Percentiles rank a stretch among this genome's conserved stretches.
Evolutionary conservation across 2,797 vertebrate genomes (phyloP).

Genomic region (Propithecus perrieri): DNA sequence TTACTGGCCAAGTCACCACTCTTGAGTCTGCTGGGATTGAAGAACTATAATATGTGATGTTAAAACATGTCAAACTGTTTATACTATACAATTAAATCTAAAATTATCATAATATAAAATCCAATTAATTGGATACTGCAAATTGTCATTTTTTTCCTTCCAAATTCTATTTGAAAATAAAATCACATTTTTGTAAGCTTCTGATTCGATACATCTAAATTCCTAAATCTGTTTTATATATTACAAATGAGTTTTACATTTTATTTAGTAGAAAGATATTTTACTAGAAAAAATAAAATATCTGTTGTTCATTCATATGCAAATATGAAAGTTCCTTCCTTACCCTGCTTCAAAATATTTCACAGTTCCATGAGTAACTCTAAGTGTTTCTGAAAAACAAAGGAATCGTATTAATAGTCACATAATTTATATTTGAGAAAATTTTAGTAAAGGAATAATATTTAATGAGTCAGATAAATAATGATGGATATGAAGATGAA

Average conservation of each 20-base stretch:
- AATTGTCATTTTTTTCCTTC: neutral
- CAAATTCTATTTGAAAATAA: neutral
- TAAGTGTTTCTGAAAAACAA: constrained; percentile 63
- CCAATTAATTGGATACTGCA: neutral
- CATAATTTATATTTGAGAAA: constrained; percentile 40
- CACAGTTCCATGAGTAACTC: constrained; percentile 36
- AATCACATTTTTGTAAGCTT: neutral
- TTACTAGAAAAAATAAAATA: neutral
- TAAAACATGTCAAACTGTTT: neutral
- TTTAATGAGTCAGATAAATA: constrained; percentile 29
- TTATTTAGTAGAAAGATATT: neutral
- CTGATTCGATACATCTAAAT: neutral
- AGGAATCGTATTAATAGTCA: constrained; percentile 51
- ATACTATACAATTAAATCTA: neutral
- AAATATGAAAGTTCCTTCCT: neutral
- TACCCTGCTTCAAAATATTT: constrained; percentile 59
- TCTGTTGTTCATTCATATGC: neutral
- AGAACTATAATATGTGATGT: neutral
- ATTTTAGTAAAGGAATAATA: constrained; percentile 29
- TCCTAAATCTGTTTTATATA: neutral
- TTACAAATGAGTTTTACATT: neutral
- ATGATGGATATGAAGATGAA: neutral
- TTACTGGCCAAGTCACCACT: neutral
- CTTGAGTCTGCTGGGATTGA: neutral
- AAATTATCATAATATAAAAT: neutral